Evolutionary conservation across 2,797 vertebrate genomes (phyloP), one percentile per base, ranked within the genome.

Genomic region (Hephaestus fuliginosus): DNA sequence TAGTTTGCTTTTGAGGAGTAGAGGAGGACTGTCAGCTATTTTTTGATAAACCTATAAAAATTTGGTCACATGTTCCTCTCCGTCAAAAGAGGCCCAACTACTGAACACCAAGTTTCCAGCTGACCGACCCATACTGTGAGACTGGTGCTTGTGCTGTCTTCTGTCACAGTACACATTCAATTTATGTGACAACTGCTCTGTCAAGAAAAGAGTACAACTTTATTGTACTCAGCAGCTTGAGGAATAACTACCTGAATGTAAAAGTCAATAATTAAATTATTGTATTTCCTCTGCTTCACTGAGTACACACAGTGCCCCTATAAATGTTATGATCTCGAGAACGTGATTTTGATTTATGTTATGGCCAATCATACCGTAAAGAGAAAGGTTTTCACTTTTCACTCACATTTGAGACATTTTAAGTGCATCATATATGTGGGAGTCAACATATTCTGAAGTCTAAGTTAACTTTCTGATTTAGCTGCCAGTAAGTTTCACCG

Each of bases 231-330:
- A 63, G 52, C 41, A 55, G 58, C 15, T 61, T 33, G 63, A 75
- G 14, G 39, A 73, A 46, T 51, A 69, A 70, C 7, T 18, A 33
- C 25, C 17, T 3, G 2, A 51, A 57, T 30, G 20, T 36, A 49
- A 52, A 55, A 58, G 36, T 60, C 66, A 71, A 41, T 76, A 51
- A 48, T 22, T 68, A n/a, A 57, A 43, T 71, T 33, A 60, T 7
- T 33, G 36, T 17, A 11, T 74, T 65, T 51, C 20, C 5, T 66
- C 20, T 60, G 60, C 57, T 48, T 80, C 48, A 61, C 22, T 72
- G 49, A 66, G 1, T 10, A 12, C 20, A 65, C 7, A 41, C 14
- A 46, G 18, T 13, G 11, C 1, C 53, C 60, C 55, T 69, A 17
- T 12, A 48, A 52, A 51, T 2, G 5, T 52, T 41, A 3, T 49